Conservation (phyloP, 2,888 invertebrate genomes). For the Peribatodes rhomboidaria region DNA sequence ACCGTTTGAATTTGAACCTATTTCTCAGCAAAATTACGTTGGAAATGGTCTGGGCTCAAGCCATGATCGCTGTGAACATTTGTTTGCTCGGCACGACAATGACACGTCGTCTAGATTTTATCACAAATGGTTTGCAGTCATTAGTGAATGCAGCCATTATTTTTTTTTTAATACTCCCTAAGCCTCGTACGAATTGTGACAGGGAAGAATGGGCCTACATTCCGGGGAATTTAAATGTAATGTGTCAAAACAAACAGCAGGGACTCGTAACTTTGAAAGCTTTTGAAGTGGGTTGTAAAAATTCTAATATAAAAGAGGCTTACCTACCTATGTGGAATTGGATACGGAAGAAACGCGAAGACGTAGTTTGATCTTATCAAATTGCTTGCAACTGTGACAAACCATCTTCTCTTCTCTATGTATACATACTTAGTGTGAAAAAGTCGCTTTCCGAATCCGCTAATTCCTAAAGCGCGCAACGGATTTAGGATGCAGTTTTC, state of each 20-base stretch:
- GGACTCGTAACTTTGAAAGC: slow-evolving; percentile 23
- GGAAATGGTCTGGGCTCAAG: slow-evolving; percentile 29
- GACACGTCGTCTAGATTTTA: slow-evolving; percentile 71
- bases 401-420: not conserved
- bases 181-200: slow-evolving; percentile 27
- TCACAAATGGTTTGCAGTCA: slow-evolving; percentile 67
- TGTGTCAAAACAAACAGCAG: slow-evolving; percentile 20
- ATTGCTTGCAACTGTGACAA: not conserved
- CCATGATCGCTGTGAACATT: slow-evolving; percentile 48
- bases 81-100: slow-evolving; percentile 66
- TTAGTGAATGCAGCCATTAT: slow-evolving; percentile 57
- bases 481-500: no score
- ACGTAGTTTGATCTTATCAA: not conserved
- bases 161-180: slow-evolving; percentile 25
- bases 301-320: slow-evolving; percentile 3
- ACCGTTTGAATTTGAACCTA: slow-evolving; percentile 31
- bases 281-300: slow-evolving; percentile 20
- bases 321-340: slow-evolving; percentile 13
- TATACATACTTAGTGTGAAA: no score
- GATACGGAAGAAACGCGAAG: not conserved
- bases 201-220: slow-evolving; percentile 30
- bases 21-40: slow-evolving; percentile 10
- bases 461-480: no score
- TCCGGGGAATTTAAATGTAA: slow-evolving; percentile 19
- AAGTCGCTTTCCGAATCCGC: no score